Base-by-base conservation (phyloP, 2,888 invertebrate species). In the Parochlus steinenii region DNA sequence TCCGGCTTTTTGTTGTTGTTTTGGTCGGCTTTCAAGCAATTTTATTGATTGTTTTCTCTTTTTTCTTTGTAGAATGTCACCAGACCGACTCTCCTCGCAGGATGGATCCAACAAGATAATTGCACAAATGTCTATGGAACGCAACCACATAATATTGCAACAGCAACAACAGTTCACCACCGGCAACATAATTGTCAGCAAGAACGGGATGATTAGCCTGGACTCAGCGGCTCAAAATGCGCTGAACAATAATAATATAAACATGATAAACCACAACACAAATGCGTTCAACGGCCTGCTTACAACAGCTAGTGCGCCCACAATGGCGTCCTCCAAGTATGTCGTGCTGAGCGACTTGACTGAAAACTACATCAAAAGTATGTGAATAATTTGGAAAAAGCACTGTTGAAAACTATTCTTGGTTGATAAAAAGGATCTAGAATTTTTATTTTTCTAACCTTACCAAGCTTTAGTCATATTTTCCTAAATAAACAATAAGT, bases 11-110 rank as follows among this genome's bases (percentile, higher is more conserved):
- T 30, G 11, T 30, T 15, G n/a, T 18, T 11, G 14, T 15, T 14
- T 22, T 8, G 6, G 10, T 8, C 6, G 11, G n/a, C 27, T 4
- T 27, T n/a, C 7, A 11, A 30, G 15, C 30, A 30, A n/a, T 11
- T 12, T 11, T 11, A 12, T 12, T 17, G 3, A 6, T 12, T 27
- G 27, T 29, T 17, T 11, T 28, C 5, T n/a, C 8, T 39, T 38
- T 18, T 41, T 35, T 24, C 4, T 41, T 45, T 51, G n/a, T 43
- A 59, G 58, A 50, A 59, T 58, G 59, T 55, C 58, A 42, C 52
- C 49, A 44, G 56, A 56, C 43, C 55, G 55, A 44, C 51, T 51
- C 41, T 50, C 53, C 46, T 49, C 52, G 45, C 42, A 47, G 43
- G 42, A 46, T 46, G 42, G 39, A 39, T 39, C 42, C 29, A 40